Percentiles rank a stretch among this genome's conserved stretches.
Evolutionary conservation across 2,113 vertebrate species (phyloP).

Genomic region (Irena cyanogastra): DNA sequence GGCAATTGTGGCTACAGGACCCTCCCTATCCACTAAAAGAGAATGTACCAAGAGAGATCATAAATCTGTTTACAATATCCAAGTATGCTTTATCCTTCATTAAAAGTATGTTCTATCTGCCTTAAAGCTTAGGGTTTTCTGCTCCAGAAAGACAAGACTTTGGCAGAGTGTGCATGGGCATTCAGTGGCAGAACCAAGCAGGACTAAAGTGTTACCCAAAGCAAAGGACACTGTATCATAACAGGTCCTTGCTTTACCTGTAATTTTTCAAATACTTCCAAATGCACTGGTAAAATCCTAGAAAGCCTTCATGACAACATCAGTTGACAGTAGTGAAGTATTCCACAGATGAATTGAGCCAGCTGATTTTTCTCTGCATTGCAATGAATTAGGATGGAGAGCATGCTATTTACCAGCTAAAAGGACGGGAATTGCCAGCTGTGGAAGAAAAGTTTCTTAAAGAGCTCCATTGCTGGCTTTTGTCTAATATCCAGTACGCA

Average conservation of each 20-base stretch:
- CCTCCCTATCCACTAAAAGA: neutral
- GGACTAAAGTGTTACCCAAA: neutral
- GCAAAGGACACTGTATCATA: neutral
- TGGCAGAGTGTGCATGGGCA: neutral
- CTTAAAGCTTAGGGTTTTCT: neutral
- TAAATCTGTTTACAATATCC: neutral
- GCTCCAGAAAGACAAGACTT: neutral
- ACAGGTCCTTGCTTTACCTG: neutral
- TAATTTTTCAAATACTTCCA: neutral
- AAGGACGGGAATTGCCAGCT: neutral
- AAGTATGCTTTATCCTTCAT: neutral
- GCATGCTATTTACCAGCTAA: neutral
- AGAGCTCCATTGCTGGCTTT: neutral
- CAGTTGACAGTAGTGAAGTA: neutral
- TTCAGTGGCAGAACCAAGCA: neutral
- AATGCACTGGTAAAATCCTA: neutral
- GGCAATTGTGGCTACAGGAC: neutral
- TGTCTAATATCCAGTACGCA: neutral
- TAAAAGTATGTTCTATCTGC: neutral
- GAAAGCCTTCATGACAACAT: neutral
- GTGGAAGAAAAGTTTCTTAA: neutral
- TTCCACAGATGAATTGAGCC: neutral
- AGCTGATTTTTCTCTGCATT: neutral
- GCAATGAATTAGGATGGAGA: neutral
- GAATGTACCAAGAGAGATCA: neutral